Percentiles rank a stretch among this genome's conserved stretches.
Conservation (phyloP, 2,797 vertebrate genomes). For the Hydrolagus colliei region DNA sequence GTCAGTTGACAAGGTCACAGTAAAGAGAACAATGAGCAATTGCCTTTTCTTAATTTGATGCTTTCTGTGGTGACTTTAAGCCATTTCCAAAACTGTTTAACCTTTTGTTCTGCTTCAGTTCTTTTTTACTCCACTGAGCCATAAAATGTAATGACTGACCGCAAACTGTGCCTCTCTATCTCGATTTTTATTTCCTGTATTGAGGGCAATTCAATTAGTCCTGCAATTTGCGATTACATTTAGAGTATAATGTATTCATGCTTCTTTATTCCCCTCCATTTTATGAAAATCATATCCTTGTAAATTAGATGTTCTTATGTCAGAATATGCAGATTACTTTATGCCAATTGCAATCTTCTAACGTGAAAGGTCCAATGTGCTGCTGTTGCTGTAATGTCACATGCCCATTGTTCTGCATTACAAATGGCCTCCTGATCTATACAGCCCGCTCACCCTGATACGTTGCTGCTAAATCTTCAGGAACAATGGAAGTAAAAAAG, state of each 20-base stretch:
- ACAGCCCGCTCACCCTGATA: not conserved
- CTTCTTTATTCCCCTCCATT: not conserved
- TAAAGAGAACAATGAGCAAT: not conserved
- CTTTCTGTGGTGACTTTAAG: slow-evolving; percentile 9
- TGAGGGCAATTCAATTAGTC: slow-evolving; percentile 17
- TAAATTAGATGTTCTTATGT: slow-evolving; percentile 1
- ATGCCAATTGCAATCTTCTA: not conserved
- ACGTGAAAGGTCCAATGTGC: not conserved
- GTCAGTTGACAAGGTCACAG: not conserved
- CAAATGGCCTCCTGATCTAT: not conserved
- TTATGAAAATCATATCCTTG: slow-evolving; percentile 5
- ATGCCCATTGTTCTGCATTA: not conserved
- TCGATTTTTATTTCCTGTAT: slow-evolving; percentile 20
- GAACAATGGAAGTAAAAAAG: not conserved
- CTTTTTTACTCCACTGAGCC: slow-evolving; percentile 1
- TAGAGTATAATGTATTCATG: not conserved
- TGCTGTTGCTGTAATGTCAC: not conserved
- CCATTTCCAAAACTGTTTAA: slow-evolving; percentile 28
- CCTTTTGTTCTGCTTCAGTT: slow-evolving; percentile 22
- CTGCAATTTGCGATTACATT: slow-evolving; percentile 22
- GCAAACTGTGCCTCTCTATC: slow-evolving; percentile 21
- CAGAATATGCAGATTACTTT: not conserved
- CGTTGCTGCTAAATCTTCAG: not conserved
- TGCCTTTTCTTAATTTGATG: not conserved
- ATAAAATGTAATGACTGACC: slow-evolving; percentile 19